Base-by-base conservation (phyloP, 2,888 invertebrate genomes). In the Amiota mariae region DNA sequence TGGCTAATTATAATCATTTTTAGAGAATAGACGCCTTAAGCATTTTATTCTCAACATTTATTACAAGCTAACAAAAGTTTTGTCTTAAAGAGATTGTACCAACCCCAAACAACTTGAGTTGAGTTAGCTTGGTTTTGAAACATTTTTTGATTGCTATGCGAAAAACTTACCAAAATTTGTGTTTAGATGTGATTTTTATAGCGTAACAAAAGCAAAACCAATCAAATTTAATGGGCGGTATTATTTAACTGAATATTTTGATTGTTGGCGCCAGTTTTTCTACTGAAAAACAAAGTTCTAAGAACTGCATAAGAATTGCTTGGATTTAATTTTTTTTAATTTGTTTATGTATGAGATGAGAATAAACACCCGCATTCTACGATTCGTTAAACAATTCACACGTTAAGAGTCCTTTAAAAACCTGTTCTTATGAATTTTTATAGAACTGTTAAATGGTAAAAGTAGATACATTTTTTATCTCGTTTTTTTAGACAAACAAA, bases 381-480 rank as follows among this genome's bases (percentile, higher is more conserved):
- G 89, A 89, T 89, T 89, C 89, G 89, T 89, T 89, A 89, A 89
- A 89, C 89, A 89, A 88, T 88, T 88, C 88, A 89, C 88, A 89
- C 88, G 88, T 89, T 87, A 84, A 70, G 74, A 72, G 36, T 36
- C 36, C 36, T 36, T 36, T 36, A 36, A 36, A 36, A 36, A 36
- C 36, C 36, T 36, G 36, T 36, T 36, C 36, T 36, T 36, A 4
- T 36, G 36, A 6, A 6, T 36, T 36, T 6, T 36, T 36, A 4
- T 36, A 6, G 36, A 2, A 36, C 36, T 36, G 36, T 36, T 6
- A 36, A 36, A 36, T 36, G 3, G 36, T 36, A 79, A 85, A 78
- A 68, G 73, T 18, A 13, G n/a, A 20, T 15, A 64, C 48, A 59
- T 64, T 61, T 48, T 24, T 46, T 13, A 47, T 11, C 15, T 49